Conservation (phyloP, 2,888 invertebrate species). For the Pollenia griseotomentosa region DNA sequence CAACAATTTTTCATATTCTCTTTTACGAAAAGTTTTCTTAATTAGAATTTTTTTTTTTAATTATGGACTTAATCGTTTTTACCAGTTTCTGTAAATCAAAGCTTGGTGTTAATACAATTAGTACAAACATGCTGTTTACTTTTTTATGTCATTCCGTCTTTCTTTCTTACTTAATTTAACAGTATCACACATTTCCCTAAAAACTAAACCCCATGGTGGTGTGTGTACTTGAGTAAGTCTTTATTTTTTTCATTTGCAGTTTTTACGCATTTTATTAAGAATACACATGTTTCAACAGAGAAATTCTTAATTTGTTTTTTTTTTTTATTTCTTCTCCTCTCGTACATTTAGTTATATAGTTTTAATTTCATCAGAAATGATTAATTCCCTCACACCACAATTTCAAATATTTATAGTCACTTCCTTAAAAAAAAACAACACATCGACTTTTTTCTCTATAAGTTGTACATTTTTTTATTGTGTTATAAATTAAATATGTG, state of each 20-base stretch:
- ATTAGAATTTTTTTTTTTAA: background rate
- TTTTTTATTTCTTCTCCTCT: slow-evolving; percentile 14
- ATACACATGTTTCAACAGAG: slow-evolving; percentile 13
- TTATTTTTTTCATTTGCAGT: background rate
- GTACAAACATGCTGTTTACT: slow-evolving; percentile 18
- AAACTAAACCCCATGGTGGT: slow-evolving; percentile 23
- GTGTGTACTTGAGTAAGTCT: slow-evolving; percentile 33
- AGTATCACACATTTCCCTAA: background rate
- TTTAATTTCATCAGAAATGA: slow-evolving; percentile 62
- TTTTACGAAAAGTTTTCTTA: too few relatives aligned
- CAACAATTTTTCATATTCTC: too few relatives aligned
- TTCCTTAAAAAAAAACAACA: slow-evolving; percentile 50
- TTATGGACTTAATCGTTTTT: slow-evolving; percentile 26
- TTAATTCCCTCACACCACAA: slow-evolving; percentile 60
- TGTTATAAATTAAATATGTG: slow-evolving; percentile 40
- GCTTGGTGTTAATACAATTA: slow-evolving; percentile 63
- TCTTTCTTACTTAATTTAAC: background rate
- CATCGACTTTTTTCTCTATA: background rate
- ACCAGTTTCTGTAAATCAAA: background rate
- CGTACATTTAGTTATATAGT: slow-evolving; percentile 22
- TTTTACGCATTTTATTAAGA: background rate
- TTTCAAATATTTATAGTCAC: slow-evolving; percentile 56
- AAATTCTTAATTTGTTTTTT: slow-evolving; percentile 25
- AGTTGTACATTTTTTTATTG: background rate
- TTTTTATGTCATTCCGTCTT: background rate